Conservation (phyloP, 1,140 invertebrate genomes). For the Phortica variegata region DNA sequence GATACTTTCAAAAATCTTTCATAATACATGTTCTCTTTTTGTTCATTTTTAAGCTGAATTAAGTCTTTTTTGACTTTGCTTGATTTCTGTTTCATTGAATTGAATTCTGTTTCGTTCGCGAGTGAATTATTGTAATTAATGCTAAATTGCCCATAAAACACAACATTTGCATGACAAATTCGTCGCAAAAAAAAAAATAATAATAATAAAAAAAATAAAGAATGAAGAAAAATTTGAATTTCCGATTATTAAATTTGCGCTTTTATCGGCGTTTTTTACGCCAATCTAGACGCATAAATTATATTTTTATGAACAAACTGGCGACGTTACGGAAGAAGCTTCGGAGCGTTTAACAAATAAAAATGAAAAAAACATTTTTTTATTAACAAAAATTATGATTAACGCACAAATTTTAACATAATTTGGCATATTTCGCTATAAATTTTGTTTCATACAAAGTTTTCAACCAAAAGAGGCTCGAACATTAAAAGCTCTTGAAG, state of each 20-base stretch:
- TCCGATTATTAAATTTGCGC: slow-evolving; percentile 1
- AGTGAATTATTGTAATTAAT: slow-evolving; percentile 49
- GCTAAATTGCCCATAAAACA: slow-evolving; percentile 53
- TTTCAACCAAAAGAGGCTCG: too few species aligned
- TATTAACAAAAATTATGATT: slow-evolving; percentile 53
- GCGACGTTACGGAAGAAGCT: too few species aligned
- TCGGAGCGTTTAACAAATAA: slow-evolving; percentile 27
- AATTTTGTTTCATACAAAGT: too few species aligned
- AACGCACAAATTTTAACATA: slow-evolving; percentile 20
- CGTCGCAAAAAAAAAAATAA: slow-evolving; percentile 10
- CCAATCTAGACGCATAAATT: slow-evolving; percentile 27
- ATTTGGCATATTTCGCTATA: too few species aligned
- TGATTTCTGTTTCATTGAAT: too few species aligned
- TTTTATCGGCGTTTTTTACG: not conserved
- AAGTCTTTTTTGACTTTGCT: too few species aligned
- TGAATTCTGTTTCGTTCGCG: too few species aligned
- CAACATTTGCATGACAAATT: slow-evolving; percentile 52
- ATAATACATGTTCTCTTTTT: too few species aligned
- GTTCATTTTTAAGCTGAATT: too few species aligned
- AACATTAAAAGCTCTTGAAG: too few species aligned
- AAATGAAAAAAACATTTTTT: too few species aligned
- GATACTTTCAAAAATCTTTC: slow-evolving; percentile 29
- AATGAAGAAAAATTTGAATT: slow-evolving; percentile 3
- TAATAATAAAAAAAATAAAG: not conserved
- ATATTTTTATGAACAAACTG: slow-evolving; percentile 5